Conservation (phyloP, 2,888 invertebrate genomes). For the Rhingia campestris region DNA sequence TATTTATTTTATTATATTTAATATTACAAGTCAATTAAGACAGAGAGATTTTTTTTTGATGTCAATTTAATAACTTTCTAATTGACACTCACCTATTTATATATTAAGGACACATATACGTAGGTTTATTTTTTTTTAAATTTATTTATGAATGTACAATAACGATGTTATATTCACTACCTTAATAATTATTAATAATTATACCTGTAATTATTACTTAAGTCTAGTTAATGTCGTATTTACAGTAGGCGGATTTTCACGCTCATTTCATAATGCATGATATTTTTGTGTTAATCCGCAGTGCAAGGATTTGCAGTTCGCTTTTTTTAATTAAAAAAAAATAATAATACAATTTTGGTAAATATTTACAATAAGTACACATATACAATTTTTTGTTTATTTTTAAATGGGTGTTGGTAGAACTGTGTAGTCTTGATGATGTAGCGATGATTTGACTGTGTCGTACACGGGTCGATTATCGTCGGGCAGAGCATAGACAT, state of each 20-base stretch:
- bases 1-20: constrained; percentile 29
- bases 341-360: constrained; percentile 22
- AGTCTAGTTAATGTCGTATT: constrained; percentile 37
- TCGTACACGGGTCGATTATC: constrained; percentile 94
- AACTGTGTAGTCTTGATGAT: constrained; percentile 94
- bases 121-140: constrained; percentile 18
- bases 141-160: constrained; percentile 49
- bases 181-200: constrained; percentile 55
- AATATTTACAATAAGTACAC: constrained; percentile 52
- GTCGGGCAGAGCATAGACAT: constrained; percentile 90
- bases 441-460: constrained; percentile 93
- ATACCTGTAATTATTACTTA: constrained; percentile 69
- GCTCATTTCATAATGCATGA: constrained; percentile 9
- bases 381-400: constrained; percentile 36
- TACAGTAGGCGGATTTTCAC: constrained; percentile 44
- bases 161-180: constrained; percentile 40
- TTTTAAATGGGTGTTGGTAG: constrained; percentile 93
- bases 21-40: constrained; percentile 59
- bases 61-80: constrained; percentile 56
- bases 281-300: constrained; percentile 22
- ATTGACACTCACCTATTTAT: constrained; percentile 65
- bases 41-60: constrained; percentile 22
- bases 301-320: constrained; percentile 72
- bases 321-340: constrained; percentile 20
- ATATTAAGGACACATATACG: constrained; percentile 47